A percentile compares a stretch with the other conserved stretches of the same genome.
Evolutionary conservation across 2,113 vertebrate species (phyloP).

Genomic region (Gobius niger): DNA sequence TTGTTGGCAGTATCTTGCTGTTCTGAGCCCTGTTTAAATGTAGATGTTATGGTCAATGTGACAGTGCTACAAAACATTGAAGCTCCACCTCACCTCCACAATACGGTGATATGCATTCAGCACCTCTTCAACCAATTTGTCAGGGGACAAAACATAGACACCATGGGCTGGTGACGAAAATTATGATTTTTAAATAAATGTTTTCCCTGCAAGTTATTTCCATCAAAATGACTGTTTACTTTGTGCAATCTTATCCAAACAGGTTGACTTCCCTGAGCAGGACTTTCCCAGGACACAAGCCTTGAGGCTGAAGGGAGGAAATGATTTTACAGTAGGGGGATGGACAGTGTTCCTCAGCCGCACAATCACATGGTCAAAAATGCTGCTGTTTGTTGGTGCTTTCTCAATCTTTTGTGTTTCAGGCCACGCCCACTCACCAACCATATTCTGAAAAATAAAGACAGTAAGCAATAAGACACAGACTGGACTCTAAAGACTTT

Average conservation of each 20-base stretch:
- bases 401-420: conserved; percentile 62
- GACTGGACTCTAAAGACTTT: not conserved
- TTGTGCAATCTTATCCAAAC: conserved; percentile 79
- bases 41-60: not conserved
- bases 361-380: conserved; percentile 83
- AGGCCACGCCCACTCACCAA: conserved; percentile 84
- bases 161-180: conserved; percentile 75
- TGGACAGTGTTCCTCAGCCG: conserved; percentile 76
- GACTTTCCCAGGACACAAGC: conserved; percentile 89
- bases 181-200: no score
- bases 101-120: conserved; percentile 73
- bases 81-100: conserved; percentile 26
- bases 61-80: not conserved
- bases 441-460: conserved; percentile 86
- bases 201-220: not conserved
- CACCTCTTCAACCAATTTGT: conserved; percentile 80
- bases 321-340: conserved; percentile 50
- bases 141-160: conserved; percentile 78
- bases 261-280: conserved; percentile 87
- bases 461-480: no score
- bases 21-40: conserved; percentile 26
- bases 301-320: conserved; percentile 78
- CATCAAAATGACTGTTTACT: conserved; percentile 68
- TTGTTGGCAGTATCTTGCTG: not conserved
- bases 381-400: conserved; percentile 76